These are phyloP conservation scores for Vulpes lagopus DNA, from an alignment of 2,113 vertebrate species.

Conservation along the genomic window DNA sequence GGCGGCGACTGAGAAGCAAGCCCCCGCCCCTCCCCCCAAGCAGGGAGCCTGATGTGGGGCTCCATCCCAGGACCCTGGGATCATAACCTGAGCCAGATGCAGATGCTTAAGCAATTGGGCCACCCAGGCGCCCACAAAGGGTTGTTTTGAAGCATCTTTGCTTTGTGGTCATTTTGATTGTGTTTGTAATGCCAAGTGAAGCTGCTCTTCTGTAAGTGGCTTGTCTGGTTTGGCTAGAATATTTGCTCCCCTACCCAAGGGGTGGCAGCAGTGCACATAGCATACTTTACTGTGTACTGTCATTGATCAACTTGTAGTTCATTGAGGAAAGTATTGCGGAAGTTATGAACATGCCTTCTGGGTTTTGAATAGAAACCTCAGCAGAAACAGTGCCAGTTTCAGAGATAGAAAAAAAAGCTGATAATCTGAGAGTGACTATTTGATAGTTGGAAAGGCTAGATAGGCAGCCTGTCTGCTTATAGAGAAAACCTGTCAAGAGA, in stretches of 20 bases:
- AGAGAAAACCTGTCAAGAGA: neutral
- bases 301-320: neutral
- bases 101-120: too few species aligned
- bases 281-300: neutral
- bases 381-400: neutral
- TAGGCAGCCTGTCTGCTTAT: slow-evolving; percentile 3
- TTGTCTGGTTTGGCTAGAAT: slow-evolving; percentile 5
- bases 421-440: neutral
- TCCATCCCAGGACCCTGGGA: too few species aligned
- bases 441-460: neutral
- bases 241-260: slow-evolving; percentile 47
- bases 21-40: too few species aligned
- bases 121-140: neutral
- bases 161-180: neutral
- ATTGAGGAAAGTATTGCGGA: neutral
- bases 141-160: neutral
- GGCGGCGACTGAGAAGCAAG: too few species aligned
- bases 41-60: too few species aligned
- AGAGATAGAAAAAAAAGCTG: neutral
- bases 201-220: neutral
- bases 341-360: neutral
- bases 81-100: too few species aligned
- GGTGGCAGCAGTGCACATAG: slow-evolving; percentile 66
- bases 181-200: slow-evolving; percentile 51
- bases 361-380: neutral